Base-by-base conservation (phyloP, 2,888 invertebrate species). In the Eilema griseolum region DNA sequence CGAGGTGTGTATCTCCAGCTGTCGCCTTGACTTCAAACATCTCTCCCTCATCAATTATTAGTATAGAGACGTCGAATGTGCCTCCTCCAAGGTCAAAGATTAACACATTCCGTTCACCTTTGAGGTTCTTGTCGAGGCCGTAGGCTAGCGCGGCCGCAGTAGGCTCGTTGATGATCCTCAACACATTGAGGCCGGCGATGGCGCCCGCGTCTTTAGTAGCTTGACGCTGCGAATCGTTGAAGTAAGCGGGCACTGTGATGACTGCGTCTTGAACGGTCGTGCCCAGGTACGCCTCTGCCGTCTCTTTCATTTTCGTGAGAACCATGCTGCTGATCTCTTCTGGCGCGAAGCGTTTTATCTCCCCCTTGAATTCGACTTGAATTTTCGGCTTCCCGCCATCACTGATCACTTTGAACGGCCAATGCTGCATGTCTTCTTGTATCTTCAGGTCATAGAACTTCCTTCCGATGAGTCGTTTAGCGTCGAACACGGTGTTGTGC, bases 31-130 rank as follows among this genome's bases (percentile, higher is more conserved):
- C 97, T 89, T 97, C 97, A 83, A 97, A 97, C 77, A 97, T 62
- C n/a, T 37, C 37, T n/a, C 66, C 66, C 26, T 66, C 66, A 11
- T 66, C 66, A 20, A 66, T 66, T 10, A 97, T 96, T 59, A 98
- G 92, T 78, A 98, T 97, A 65, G 98, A 98, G 3, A 98, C 98
- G 93, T 98, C 98, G 88, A 98, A 98, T 65, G 98, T 98, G 63
- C 98, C 98, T 78, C 98, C 98, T 37, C 94, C 94, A 80, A 97
- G 92, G 89, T 97, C 97, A 81, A 97, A 97, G 80, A 97, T 97
- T 61, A 97, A 88, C 3, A 97, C 96, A 84, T 97, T 97, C 71
- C 96, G 96, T 85, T 97, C 96, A 12, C 97, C 96, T 85, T 96
- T 96, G 16, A 96, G 91, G 83, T 96, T 96, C 84, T 97, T 97